Conservation (phyloP, 2,797 vertebrate genomes). For the Tragelaphus oryx region DNA sequence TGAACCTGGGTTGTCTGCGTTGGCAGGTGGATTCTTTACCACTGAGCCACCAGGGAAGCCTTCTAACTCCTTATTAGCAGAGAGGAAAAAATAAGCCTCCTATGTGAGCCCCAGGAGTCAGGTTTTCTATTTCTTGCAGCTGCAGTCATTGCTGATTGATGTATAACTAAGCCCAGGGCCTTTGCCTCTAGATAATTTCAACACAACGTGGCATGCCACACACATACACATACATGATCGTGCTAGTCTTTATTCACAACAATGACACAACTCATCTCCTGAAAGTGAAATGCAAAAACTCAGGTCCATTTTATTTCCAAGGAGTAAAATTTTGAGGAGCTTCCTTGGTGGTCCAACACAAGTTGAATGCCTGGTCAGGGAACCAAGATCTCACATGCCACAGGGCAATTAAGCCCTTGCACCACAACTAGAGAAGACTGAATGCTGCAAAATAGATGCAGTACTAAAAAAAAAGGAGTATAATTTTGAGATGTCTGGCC, state of each 20-base stretch:
- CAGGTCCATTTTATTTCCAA: background rate
- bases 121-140: background rate
- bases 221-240: accelerated
- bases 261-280: background rate
- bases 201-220: background rate
- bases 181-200: background rate
- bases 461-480: background rate
- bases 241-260: background rate
- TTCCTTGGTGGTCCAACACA: background rate
- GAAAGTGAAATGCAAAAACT: background rate
- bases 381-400: background rate
- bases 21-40: background rate
- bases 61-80: background rate
- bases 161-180: background rate
- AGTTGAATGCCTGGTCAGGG: background rate
- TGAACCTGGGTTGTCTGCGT: background rate
- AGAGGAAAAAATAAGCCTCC: background rate
- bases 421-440: background rate
- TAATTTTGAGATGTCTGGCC: background rate
- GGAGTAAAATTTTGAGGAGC: background rate
- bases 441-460: background rate
- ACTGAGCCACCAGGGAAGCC: background rate
- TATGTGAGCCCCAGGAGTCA: background rate
- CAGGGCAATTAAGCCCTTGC: background rate
- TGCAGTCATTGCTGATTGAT: background rate